Evolutionary conservation across 2,113 vertebrate genomes (phyloP).

Genomic region (Catagonus wagneri): DNA sequence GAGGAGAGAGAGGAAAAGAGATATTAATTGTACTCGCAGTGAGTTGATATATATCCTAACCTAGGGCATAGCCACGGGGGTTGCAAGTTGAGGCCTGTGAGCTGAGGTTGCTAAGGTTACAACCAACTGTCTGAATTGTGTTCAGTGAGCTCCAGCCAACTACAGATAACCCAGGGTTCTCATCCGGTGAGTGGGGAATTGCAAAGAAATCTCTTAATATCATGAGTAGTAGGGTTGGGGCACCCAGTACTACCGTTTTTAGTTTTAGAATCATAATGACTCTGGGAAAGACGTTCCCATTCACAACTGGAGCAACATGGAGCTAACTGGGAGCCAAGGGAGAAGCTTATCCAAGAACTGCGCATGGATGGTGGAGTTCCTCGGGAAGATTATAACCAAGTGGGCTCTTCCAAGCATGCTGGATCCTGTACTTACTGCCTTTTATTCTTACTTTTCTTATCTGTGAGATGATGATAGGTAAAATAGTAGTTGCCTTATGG

Average conservation of each 20-base stretch:
- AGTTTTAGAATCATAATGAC: conserved; percentile 10
- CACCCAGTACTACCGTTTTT: not conserved
- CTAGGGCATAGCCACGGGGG: not conserved
- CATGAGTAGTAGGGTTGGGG: not conserved
- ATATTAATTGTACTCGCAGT: not conserved
- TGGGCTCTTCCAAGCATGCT: not conserved
- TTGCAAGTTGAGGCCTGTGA: not conserved
- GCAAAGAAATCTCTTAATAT: not conserved
- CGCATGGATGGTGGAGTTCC: fast-evolving
- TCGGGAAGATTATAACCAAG: not conserved
- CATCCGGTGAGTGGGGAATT: not conserved
- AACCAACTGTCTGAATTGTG: not conserved
- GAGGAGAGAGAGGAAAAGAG: not conserved
- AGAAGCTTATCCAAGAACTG: not conserved
- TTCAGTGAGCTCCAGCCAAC: not conserved
- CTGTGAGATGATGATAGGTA: not conserved
- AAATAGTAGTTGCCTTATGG: not conserved
- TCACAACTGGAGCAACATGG: not conserved
- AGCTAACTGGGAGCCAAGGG: not conserved
- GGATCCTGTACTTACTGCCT: not conserved
- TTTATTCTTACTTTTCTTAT: not conserved
- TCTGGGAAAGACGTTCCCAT: not conserved
- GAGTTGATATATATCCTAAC: not conserved
- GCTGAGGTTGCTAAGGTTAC: not conserved
- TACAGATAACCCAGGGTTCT: not conserved